Base-by-base conservation (phyloP, 2,888 invertebrate genomes). In the Trichopoda pennipes region DNA sequence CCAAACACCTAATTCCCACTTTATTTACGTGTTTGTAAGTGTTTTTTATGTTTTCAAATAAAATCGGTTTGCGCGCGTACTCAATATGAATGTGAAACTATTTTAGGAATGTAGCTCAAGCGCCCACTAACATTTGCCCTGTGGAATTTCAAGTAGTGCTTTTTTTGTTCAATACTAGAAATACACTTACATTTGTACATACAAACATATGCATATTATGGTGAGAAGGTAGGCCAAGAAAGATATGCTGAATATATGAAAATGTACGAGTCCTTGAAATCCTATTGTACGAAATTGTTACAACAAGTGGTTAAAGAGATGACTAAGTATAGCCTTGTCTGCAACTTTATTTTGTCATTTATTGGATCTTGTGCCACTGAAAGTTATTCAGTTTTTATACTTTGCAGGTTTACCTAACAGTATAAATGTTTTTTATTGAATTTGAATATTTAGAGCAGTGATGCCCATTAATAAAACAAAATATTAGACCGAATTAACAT, bases 41-140 rank as follows among this genome's bases (percentile, higher is more conserved):
- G 42, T 49, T 28, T 17, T 35, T 19, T 44, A 17, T 23, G 17
- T n/a, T 9, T 17, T 9, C 3, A 17, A 49, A 49, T 19, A 19
- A 49, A 49, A 49, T 19, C 47, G 17, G n/a, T 7, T 69, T 69
- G 60, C n/a, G 68, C 53, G 60, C 51, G 38, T 63, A 74, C 78
- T 69, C 64, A 70, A 35, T 44, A n/a, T 58, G 60, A 74, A 74
- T 78, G 79, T 64, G 64, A 66, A 81, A 81, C 42, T 66, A 81
- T 81, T 78, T 81, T 32, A 75, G 60, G 81, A 78, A 78, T 78
- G 78, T 53, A 58, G 72, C 64, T 53, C 53, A 72, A 78, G 72
- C 78, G 78, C 78, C 78, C 81, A 81, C 81, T 81, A 81, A 78
- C 74, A 79, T 70, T 81, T 79, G 79, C 78, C 81, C 81, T 79